Evolutionary conservation across 2,113 vertebrate genomes (phyloP), one percentile per base, ranked within the genome.

Genomic region (Cisticola juncidis): DNA sequence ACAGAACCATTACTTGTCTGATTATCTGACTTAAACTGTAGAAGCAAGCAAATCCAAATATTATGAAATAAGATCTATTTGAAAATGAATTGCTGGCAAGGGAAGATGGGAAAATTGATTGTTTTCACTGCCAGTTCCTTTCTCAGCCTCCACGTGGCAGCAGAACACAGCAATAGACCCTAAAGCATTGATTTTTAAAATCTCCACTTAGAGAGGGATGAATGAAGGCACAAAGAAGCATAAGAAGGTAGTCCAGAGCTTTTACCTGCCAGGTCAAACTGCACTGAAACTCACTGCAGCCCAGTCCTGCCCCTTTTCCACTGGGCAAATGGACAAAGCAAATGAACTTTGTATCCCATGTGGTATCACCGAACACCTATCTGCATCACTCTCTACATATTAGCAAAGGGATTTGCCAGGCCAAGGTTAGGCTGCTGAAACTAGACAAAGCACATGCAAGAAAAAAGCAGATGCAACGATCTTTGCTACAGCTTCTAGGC

Each of bases 131-230:
- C 24, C 56, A 36, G 69, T 86, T 25, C 76, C 74, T 69, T 44
- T 31, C 45, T 88, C 69, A n/a, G 87, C 94, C 94, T 93, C 84
- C 92, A 31, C 0, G 95, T 64, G 92, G 95, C 94, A 96, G 96
- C 69, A 96, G 60, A 96, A 62, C 71, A 94, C 20, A 94, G 68
- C 45, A 62, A 33, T 44, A 57, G 13, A 71, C 76, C 53, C 20
- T 83, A 38, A 51, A 65, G 35, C 4, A 1, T 0, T 17, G 40
- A n/a, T 56, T 38, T 90, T 54, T 45, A 16, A 57, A 85, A 50
- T 57, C 45, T 28, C 28, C 36, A 6, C 7, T 45, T 24, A 23
- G 4, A 57, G 12, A 4, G 28, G 24, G 7, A 44, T 24, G 54
- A 74, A 62, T 20, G 35, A 31, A 60, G 57, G 70, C 31, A 86